Evolutionary conservation across 2,888 invertebrate species (phyloP).

Genomic region (Lasioglossum zephyrum): DNA sequence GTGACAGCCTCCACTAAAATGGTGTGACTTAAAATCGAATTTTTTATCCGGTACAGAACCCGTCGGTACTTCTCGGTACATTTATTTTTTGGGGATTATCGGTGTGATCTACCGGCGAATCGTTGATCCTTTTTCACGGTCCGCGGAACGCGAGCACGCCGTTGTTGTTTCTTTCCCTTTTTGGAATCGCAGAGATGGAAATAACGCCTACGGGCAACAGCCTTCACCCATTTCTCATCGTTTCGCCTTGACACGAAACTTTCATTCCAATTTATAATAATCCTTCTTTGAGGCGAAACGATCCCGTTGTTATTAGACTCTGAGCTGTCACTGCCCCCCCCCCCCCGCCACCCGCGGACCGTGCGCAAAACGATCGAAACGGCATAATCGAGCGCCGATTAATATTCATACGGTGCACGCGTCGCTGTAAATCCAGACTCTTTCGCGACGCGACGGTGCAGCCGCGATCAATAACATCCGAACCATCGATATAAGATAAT

Average conservation of each 20-base stretch:
- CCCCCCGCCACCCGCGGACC: background rate
- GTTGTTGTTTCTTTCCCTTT: conserved; percentile 3
- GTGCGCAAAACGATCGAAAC: conserved; percentile 30
- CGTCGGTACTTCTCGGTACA: background rate
- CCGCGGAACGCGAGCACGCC: background rate
- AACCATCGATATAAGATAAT: conserved; percentile 38
- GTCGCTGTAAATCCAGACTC: conserved; percentile 22
- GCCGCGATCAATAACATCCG: conserved; percentile 27
- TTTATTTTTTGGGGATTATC: background rate
- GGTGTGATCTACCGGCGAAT: background rate
- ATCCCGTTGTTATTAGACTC: conserved; percentile 20
- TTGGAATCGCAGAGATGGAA: conserved; percentile 8
- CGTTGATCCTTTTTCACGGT: background rate
- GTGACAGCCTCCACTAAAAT: background rate
- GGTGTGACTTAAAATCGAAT: background rate
- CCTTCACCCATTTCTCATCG: conserved; percentile 53
- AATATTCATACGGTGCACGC: conserved; percentile 41
- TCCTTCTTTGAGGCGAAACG: conserved; percentile 22
- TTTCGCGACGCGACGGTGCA: background rate
- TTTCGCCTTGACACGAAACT: conserved; percentile 50
- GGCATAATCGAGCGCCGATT: conserved; percentile 31
- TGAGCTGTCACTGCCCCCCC: background rate
- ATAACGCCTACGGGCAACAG: conserved; percentile 17
- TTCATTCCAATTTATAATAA: conserved; percentile 52
- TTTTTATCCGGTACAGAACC: background rate